Base-by-base conservation (phyloP, 2,888 invertebrate species). In the Tachina lurida region DNA sequence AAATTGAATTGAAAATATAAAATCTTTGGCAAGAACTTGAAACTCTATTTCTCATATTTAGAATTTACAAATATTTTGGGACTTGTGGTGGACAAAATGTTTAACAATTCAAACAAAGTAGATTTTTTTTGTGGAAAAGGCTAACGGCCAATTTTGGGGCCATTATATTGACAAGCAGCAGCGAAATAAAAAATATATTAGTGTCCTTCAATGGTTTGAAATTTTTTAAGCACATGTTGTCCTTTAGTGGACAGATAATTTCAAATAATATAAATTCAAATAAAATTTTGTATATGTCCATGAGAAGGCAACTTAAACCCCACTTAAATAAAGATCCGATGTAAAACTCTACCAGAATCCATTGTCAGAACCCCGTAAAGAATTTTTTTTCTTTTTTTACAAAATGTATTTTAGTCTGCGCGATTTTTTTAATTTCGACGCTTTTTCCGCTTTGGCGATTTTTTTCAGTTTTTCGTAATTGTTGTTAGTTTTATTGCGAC, bases 111-210 rank as follows among this genome's bases (percentile, higher is more conserved):
- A 62, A 2, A 39, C 43, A 22, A 70, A 78, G 62, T 67, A 31
- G 43, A 31, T 31, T 58, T 73, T 13, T 60, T 41, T 31, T 62
- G 19, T 43, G 63, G 19, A 70, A 86, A 86, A 89, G 86, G 86
- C 87, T 88, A 89, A 84, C 78, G 87, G 86, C 87, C 85, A 88
- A 79, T 89, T 90, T 88, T 87, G 88, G 87, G 87, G 85, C 88
- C 88, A 88, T 90, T 89, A 88, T 54, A 71, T 56, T 74, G 58
- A 58, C 65, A 58, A 67, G 43, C 17, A 47, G 49, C 15, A 54
- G 43, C n/a, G 85, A 73, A 70, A 86, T 31, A 58, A 4, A 31
- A 19, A 49, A 65, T 31, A 43, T 81, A 65, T 79, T 82, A 81
- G 88, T 87, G 87, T 45, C 41, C 65, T 79, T 82, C 87, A 86